Evolutionary conservation across 2,888 invertebrate genomes (phyloP).

Genomic region (Ennomos erosarius): DNA sequence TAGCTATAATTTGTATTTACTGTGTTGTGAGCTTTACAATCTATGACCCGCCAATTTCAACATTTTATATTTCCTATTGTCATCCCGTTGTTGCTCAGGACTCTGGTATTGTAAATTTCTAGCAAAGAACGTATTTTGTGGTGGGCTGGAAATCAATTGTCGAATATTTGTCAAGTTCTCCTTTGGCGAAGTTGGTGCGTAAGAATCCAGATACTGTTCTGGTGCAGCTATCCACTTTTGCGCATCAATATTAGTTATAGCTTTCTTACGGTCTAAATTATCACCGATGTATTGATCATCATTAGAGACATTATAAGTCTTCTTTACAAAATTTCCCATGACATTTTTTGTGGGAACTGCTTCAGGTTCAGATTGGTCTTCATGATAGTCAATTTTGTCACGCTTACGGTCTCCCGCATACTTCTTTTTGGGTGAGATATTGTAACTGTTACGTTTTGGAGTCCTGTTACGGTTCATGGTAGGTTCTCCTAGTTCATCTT

Average conservation of each 20-base stretch:
- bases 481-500: slow-evolving; percentile 68
- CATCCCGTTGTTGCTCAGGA: slow-evolving; percentile 55
- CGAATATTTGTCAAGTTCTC: slow-evolving; percentile 28
- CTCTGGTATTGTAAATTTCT: slow-evolving; percentile 54
- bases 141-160: slow-evolving; percentile 15
- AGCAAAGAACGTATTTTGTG: slow-evolving; percentile 20
- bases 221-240: slow-evolving; percentile 48
- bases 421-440: slow-evolving; percentile 40
- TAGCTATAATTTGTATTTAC: background rate
- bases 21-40: slow-evolving; percentile 44
- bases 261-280: slow-evolving; percentile 59
- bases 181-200: slow-evolving; percentile 34
- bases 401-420: slow-evolving; percentile 40
- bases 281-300: slow-evolving; percentile 54
- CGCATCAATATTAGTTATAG: slow-evolving; percentile 55
- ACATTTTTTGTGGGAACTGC: slow-evolving; percentile 55
- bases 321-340: slow-evolving; percentile 57
- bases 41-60: slow-evolving; percentile 73
- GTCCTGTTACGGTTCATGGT: slow-evolving; percentile 47
- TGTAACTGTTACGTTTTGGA: slow-evolving; percentile 39
- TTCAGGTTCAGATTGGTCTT: slow-evolving; percentile 47
- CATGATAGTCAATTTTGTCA: slow-evolving; percentile 42
- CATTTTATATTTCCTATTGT: slow-evolving; percentile 68
- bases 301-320: slow-evolving; percentile 48
- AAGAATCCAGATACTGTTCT: slow-evolving; percentile 41